Base-by-base conservation (phyloP, 2,113 vertebrate genomes). In the Sceloporus undulatus region DNA sequence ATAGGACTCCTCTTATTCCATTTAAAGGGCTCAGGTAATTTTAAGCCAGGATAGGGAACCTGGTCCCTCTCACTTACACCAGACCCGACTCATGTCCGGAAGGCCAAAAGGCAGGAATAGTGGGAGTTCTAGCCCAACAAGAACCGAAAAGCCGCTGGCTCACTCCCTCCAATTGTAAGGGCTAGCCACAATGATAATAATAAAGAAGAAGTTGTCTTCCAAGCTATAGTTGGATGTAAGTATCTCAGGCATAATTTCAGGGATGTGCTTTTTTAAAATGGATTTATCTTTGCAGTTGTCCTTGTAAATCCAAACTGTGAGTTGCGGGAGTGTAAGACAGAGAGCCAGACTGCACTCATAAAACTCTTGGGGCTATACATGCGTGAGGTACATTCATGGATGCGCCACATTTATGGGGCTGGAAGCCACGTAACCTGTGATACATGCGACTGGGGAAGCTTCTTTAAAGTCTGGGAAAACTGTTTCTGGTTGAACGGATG, bases 401-500 rank as follows among this genome's bases (percentile, higher is more conserved):
- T 77, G 88, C 19, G 21, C 79, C 34, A 5, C 40, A 54, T 86
- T 90, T 48, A 77, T 2, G 38, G n/a, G 85, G 38, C 62, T 5
- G 76, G 66, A 68, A 78, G 27, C 82, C 11, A 34, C 88, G 70
- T 91, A 84, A 90, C 56, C 56, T 71, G 48, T 73, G 23, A 86
- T 9, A 85, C 3, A 38, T 80, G 79, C 29, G 74, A 0, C 85
- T 62, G 7, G 48, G 54, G 66, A 66, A 79, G 25, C 42, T 54
- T 6, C 75, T 88, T 42, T 59, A 86, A 85, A 80, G 48, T 48
- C 13, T 52, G 54, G 42, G 48, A 86, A 85, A 25, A 56, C 3
- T 5, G 0, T 54, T 48, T 65, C 3, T 90, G 65, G 75, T 90
- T 83, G 25, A 90, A 90, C 62, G 10, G 66, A n/a, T 73, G 75